Base-by-base conservation (phyloP, 2,113 vertebrate species). In the Otis tarda region DNA sequence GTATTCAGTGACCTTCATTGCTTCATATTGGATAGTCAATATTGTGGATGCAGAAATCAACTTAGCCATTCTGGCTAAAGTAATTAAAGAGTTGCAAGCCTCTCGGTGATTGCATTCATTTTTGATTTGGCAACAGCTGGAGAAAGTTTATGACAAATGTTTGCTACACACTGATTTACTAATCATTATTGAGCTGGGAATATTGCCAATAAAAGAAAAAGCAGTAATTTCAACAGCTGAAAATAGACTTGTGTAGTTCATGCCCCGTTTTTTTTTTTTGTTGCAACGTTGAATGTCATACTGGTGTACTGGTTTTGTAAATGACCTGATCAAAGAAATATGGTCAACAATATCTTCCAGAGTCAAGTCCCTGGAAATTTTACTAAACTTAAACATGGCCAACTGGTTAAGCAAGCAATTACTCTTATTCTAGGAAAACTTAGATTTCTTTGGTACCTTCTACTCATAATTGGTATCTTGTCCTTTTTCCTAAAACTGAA, bases 101-200 rank as follows among this genome's bases (percentile, higher is more conserved):
- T 93, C 93, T 85, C 61, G 65, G 37, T 91, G 82, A 74, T 82
- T 77, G 61, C 45, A 56, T 84, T 95, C 14, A 45, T 71, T 97
- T 96, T 70, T 74, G 39, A 92, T 91, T 89, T 91, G 82, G 57
- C 65, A 84, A 84, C 49, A 89, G 84, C 85, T 77, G 59, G 87
- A 55, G 49, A 87, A 95, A 95, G 77, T 92, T 95, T 91, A 24
- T 80, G 6, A 70, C 53, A 89, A 96, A 74, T 89, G 63, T 91
- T 96, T 93, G 55, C 69, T 68, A 25, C 89, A 87, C 74, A 77
- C 43, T 60, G 96, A 93, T 87, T 95, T 37, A 18, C 55, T 83
- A 94, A 93, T 92, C 50, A n/a, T 90, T 94, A 79, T 56, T 85
- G 69, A 89, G 43, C 83, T 77, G 84, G 92, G 90, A 96, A 94